Evolutionary conservation across 2,888 invertebrate genomes (phyloP), one percentile per base, ranked within the genome.

Genomic region (Osedax frankpressi): DNA sequence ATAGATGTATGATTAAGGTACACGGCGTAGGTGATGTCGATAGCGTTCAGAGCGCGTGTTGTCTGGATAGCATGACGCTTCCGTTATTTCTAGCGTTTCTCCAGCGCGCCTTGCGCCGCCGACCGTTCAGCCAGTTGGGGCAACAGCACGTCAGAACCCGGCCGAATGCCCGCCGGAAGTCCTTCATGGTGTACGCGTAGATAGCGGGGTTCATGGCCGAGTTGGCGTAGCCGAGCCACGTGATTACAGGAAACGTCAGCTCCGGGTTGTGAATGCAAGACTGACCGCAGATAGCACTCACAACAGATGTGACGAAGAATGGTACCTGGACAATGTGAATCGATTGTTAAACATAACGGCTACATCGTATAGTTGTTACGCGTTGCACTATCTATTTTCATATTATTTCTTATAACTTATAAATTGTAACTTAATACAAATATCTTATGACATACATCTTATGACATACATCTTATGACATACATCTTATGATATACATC

Each of bases 171-270:
- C 94, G 79, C 78, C 86, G 76, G 84, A 96, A 96, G 86, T 96
- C 96, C 81, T 93, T 88, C 87, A 94, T 94, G 91, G 95, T 95
- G 83, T 94, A 93, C n/a, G 95, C 95, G 85, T 96, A 96, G 82
- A 96, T 96, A 78, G 95, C 92, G 0, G 95, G 95, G 76, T 84
- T 84, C 77, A 84, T 82, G 19, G 83, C 82, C n/a, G 84, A 84
- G 76, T 84, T 84, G 26, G 83, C 80, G 75, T 84, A 84, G 6
- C 84, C 84, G 2, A 84, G 78, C 84, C 84, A 84, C 1, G 84
- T 83, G 75, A 84, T 82, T 3, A 84, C 78, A 3, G 82, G 81
- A 74, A 83, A 81, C 6, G 83, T 74, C 3, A 83, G 75, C 2
- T 80, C 80, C 2, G 80, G 79, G 70, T 79, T 76, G 24, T 73